Percentiles rank a stretch among this genome's conserved stretches.
Evolutionary conservation across 2,888 invertebrate genomes (phyloP).

Genomic region (Heterodera filipjevi): DNA sequence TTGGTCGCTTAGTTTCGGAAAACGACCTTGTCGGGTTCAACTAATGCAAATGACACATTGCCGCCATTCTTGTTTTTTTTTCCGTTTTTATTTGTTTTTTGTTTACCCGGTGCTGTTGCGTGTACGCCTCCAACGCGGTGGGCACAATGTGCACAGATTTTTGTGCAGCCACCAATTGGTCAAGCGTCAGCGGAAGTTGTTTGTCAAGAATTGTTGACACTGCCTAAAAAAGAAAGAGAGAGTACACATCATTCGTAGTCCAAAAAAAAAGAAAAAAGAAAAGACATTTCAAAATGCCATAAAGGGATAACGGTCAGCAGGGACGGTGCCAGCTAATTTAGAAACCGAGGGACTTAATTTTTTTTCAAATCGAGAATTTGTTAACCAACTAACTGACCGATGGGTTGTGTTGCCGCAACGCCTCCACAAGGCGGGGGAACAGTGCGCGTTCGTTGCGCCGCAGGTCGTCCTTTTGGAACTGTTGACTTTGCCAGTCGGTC

Average conservation of each 20-base stretch:
- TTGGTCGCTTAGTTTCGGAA: too few relatives aligned
- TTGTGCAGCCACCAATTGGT: neutral
- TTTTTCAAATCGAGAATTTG: too few relatives aligned
- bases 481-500: slow-evolving; percentile 52
- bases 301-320: too few relatives aligned
- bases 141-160: neutral
- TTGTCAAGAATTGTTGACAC: neutral
- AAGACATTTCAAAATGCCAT: too few relatives aligned
- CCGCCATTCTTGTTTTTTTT: neutral
- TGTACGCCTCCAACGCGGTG: neutral
- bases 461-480: slow-evolving; percentile 34
- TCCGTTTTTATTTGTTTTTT: neutral
- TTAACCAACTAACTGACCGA: neutral
- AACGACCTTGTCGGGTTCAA: too few relatives aligned
- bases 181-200: neutral
- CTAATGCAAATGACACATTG: too few relatives aligned
- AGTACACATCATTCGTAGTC: too few relatives aligned
- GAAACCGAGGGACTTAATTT: too few relatives aligned
- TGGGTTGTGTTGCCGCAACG: neutral
- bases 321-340: too few relatives aligned
- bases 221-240: too few relatives aligned
- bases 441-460: neutral
- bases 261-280: too few relatives aligned
- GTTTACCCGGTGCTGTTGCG: neutral
- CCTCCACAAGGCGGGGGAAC: neutral